Conservation (phyloP, 2,797 vertebrate species). For the Threskiornis aethiopicus region DNA sequence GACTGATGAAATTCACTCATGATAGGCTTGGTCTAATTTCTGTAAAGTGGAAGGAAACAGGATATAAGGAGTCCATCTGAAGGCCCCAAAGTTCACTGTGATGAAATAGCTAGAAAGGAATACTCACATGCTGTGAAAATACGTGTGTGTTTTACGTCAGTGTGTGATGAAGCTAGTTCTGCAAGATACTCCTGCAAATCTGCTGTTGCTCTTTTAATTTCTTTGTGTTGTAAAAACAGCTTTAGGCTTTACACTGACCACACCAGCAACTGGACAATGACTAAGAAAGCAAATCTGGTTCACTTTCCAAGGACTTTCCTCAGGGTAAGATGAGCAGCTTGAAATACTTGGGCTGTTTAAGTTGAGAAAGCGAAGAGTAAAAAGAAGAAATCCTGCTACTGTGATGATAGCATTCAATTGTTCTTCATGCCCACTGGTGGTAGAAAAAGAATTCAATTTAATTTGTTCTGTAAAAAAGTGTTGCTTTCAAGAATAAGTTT, state of each 20-base stretch:
- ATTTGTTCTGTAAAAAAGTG: not conserved
- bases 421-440: not conserved
- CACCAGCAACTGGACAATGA: not conserved
- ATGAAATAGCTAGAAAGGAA: not conserved
- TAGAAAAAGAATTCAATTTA: not conserved
- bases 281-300: not conserved
- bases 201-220: not conserved
- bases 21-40: not conserved
- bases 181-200: not conserved
- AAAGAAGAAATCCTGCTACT: not conserved
- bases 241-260: not conserved
- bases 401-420: not conserved
- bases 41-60: not conserved
- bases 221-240: constrained; percentile 6
- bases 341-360: not conserved
- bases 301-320: not conserved
- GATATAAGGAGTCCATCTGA: not conserved
- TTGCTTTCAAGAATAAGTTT: not conserved
- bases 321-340: not conserved
- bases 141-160: not conserved
- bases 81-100: not conserved
- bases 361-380: not conserved
- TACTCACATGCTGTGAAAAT: not conserved
- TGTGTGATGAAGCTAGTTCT: not conserved
- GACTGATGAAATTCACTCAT: not conserved